Evolutionary conservation across 2,888 invertebrate genomes (phyloP), one percentile per base, ranked within the genome.

Genomic region (Branchellion lobata): DNA sequence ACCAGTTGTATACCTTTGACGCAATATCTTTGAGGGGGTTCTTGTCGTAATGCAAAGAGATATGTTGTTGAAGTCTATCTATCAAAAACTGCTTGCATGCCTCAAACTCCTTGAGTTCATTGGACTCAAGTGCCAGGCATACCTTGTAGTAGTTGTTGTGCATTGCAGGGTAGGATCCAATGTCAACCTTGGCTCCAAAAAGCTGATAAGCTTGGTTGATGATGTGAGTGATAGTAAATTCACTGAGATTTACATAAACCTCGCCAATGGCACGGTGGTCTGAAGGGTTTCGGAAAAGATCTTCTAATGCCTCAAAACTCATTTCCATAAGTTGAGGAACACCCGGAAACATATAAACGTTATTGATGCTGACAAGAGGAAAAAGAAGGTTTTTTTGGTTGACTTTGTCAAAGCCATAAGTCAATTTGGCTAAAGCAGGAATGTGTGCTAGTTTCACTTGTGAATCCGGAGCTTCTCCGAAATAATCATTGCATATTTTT

Each of bases 341-440:
- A 1, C 92, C 92, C 53, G 93, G 92, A 83, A 92, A 91, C 79
- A 92, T 90, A 83, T 90, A 91, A 0, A 92, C 91, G 86, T 93
- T 93, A 61, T 86, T 86, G 18, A 92, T 87, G 79, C 85, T 85
- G 29, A 90, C 88, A 27, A 87, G 80, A 2, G 87, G 87, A 82
- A 88, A 90, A 87, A 73, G 90, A 88, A 88, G 89, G 88, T 83
- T 86, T 65, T 87, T 84, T 27, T 87, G 87, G 1, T 86, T 86
- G 57, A 83, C 79, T 75, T 85, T 85, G 78, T 87, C 88, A 87
- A 90, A 84, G 47, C 90, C 90, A 87, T 88, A 90, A 14, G 89
- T 85, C 3, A 91, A 85, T 80, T 85, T 84, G 0, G 90, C 87
- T 76, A 87, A 87, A 74, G 86, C 83, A 21, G 89, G 89, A 65